phyloP scores from a whole-genome alignment of 1,140 invertebrate genomes.

The Aphis gossypii region DNA sequence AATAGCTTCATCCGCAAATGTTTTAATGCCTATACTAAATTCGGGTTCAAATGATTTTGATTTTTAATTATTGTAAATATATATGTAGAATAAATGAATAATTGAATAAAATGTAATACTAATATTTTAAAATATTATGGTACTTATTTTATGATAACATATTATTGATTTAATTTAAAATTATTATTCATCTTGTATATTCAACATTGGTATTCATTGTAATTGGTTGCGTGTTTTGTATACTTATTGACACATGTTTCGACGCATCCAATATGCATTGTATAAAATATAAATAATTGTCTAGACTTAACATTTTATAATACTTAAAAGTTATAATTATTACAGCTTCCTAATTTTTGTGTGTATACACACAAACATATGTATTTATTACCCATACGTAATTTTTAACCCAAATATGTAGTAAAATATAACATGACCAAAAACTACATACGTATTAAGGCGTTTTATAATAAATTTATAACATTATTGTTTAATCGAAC shows the following conservation, averaged over 20 bases:
- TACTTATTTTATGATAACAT: neutral
- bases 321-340: neutral
- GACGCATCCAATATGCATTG: neutral
- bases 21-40: neutral
- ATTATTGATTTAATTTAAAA: neutral
- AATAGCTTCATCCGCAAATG: neutral
- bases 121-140: neutral
- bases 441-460: too few relatives aligned
- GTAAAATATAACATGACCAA: neutral
- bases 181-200: neutral
- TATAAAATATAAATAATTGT: neutral
- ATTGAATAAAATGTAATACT: neutral
- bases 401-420: too few relatives aligned
- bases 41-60: neutral
- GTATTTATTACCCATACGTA: neutral
- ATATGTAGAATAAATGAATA: neutral
- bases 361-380: neutral
- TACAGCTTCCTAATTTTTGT: neutral
- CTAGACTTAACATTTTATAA: neutral
- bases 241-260: neutral
- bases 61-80: neutral
- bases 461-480: too few relatives aligned
- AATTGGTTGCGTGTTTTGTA: neutral
- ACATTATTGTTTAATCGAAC: too few relatives aligned
- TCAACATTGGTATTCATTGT: neutral